Evolutionary conservation across 2,797 vertebrate species (phyloP).

Genomic region (Dendrocincla tyrannina): DNA sequence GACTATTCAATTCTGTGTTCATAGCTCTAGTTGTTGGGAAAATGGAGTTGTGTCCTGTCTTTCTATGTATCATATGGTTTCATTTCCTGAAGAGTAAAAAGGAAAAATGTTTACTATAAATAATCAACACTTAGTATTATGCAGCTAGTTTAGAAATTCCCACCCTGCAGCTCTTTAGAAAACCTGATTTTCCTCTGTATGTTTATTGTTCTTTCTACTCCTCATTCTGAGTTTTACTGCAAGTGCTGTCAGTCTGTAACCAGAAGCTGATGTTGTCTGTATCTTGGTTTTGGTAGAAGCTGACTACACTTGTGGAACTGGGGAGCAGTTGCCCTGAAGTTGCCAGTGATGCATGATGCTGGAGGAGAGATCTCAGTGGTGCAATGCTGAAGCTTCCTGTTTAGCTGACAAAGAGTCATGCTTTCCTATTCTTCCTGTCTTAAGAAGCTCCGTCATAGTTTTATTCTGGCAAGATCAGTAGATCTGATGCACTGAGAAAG

Average conservation of each 20-base stretch:
- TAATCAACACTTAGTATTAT: not conserved
- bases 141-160: not conserved
- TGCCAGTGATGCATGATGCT: not conserved
- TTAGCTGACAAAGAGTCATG: not conserved
- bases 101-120: not conserved
- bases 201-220: not conserved
- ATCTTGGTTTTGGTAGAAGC: not conserved
- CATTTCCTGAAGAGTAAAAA: not conserved
- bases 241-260: not conserved
- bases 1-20: not conserved
- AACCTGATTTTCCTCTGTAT: not conserved
- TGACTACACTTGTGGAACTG: not conserved
- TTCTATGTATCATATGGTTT: not conserved
- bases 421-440: not conserved
- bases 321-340: not conserved
- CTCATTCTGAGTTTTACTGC: not conserved
- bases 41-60: not conserved
- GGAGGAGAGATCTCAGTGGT: not conserved
- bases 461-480: not conserved
- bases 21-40: not conserved
- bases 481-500: not conserved
- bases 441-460: not conserved
- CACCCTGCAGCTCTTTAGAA: not conserved
- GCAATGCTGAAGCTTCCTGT: not conserved
- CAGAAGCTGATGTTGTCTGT: not conserved